Evolutionary conservation across 2,797 vertebrate species (phyloP), one percentile per base, ranked within the genome.

Genomic region (Enteromius unitaeniatus): DNA sequence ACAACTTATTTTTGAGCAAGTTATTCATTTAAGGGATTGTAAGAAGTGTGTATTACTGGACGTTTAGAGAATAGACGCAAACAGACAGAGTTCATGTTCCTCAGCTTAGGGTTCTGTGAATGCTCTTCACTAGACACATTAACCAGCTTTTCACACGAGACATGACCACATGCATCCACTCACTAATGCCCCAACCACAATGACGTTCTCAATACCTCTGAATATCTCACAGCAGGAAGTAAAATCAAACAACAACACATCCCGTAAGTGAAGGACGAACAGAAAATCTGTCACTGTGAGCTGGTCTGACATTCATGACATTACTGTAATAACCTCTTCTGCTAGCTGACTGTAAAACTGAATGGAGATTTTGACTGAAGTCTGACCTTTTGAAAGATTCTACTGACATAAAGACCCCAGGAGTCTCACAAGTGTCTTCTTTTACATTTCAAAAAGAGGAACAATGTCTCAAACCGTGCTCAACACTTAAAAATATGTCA

Each of bases 161-260:
- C 1, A 5, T 58, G 31, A 40, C 13, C 1, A 1, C 21, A 58
- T 17, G 15, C 31, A 31, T 58, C 13, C 31, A 51, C 70, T 74
- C 0, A 1, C 70, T 51, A 23, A 28, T 26, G 28, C 21, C 26
- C 47, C 26, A 73, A 74, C 47, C 70, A 55, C 73, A 58, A 4
- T 75, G 73, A 40, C 31, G 55, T 58, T 58, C 31, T 37, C 73
- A 15, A 55, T 40, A 15, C 3, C 31, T 23, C 11, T 19, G 34
- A 21, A 75, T 15, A 23, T 58, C 49, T 23, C 9, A n/a, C 19
- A 58, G 13, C 11, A 75, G 72, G 72, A 75, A 75, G 72, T 75
- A n/a, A 34, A 37, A 55, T 75, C 49, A 74, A 10, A 34, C 26
- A 31, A 53, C 26, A 49, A 11, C 19, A 14, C 31, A 40, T 75